Conservation (phyloP, 2,113 vertebrate genomes). For the Suricata suricatta region DNA sequence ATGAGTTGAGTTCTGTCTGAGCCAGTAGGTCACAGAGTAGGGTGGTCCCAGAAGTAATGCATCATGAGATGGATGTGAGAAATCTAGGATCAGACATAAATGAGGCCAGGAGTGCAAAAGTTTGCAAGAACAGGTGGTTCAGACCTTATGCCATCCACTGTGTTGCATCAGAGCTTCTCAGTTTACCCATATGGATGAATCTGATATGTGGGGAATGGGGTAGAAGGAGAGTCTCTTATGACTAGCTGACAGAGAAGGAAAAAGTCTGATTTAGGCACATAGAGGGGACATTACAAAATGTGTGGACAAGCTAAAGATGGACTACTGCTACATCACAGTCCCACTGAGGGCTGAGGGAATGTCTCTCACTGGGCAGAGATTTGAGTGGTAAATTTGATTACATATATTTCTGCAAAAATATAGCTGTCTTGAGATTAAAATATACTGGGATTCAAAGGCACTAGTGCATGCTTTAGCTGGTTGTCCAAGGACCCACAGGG, state of each 20-base stretch:
- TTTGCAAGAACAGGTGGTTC: background rate
- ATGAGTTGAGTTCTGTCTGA: background rate
- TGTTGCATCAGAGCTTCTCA: background rate
- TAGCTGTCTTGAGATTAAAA: background rate
- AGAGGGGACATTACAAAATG: background rate
- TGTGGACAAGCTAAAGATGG: background rate
- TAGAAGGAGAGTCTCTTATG: background rate
- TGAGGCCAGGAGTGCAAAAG: background rate
- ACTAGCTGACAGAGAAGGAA: background rate
- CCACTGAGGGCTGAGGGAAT: background rate
- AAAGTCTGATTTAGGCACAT: background rate
- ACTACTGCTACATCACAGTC: background rate
- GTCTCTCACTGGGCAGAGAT: background rate
- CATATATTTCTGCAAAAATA: background rate
- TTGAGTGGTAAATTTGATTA: background rate
- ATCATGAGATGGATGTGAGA: background rate
- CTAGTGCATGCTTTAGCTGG: background rate
- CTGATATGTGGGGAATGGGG: rapidly evolving
- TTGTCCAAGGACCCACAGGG: background rate
- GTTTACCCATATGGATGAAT: background rate
- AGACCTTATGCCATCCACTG: background rate
- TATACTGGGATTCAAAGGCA: background rate
- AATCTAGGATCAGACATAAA: background rate
- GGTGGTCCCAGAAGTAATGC: background rate
- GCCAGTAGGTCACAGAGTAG: background rate